Percentiles rank a stretch among this genome's conserved stretches.
phyloP scores from a whole-genome alignment of 2,888 invertebrate genomes.

The Drosophila ustulata region DNA sequence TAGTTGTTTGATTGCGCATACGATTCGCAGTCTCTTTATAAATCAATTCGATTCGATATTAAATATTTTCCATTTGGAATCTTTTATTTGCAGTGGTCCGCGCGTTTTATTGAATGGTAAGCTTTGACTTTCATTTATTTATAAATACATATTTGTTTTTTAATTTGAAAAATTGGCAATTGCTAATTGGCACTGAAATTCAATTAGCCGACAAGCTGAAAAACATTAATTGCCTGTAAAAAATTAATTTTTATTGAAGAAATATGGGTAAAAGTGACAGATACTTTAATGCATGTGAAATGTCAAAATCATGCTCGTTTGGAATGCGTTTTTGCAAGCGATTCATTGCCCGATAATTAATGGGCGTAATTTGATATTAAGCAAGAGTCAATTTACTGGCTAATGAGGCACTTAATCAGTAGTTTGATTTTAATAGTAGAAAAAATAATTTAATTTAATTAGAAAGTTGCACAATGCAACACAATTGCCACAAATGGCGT shows the following conservation, averaged over 20 bases:
- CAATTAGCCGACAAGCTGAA: conserved; percentile 28
- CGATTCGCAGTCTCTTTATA: conserved; percentile 23
- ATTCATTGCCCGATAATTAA: conserved; percentile 9
- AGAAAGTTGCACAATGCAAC: neutral
- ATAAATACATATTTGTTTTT: neutral
- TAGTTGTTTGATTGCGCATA: conserved; percentile 38
- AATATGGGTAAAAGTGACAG: neutral
- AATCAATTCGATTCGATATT: conserved; percentile 44
- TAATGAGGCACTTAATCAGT: neutral
- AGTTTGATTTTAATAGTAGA: no score
- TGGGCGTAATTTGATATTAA: neutral
- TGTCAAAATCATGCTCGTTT: conserved; percentile 8
- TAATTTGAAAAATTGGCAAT: conserved; percentile 2
- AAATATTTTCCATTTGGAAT: conserved; percentile 22
- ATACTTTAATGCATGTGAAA: conserved; percentile 13
- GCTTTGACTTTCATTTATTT: conserved; percentile 36
- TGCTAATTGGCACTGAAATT: conserved; percentile 25
- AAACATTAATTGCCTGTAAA: conserved; percentile 14
- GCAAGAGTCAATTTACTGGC: neutral
- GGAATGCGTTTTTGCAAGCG: neutral
- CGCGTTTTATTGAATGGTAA: conserved; percentile 46
- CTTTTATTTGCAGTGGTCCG: conserved; percentile 46
- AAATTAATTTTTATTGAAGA: neutral
- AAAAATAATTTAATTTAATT: neutral
- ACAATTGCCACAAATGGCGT: no score